phyloP scores from a whole-genome alignment of 92 coral and sea anemone species.

The Zoanthus gigantus region DNA sequence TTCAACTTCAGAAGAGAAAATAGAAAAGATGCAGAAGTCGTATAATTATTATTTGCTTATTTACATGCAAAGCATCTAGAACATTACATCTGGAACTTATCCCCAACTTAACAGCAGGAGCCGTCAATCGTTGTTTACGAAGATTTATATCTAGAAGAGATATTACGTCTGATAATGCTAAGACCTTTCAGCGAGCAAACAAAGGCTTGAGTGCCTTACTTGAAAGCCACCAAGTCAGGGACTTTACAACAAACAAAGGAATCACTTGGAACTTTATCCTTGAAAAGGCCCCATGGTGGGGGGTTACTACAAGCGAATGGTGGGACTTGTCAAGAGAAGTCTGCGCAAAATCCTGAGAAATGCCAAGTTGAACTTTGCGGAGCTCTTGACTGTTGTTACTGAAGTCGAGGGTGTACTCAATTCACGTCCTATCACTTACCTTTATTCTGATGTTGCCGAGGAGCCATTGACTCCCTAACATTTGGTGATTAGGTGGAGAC shows the following conservation, averaged over 20 bases:
- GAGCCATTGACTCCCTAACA: constrained; percentile 73
- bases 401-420: constrained; percentile 74
- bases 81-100: constrained; percentile 66
- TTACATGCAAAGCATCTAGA: constrained; percentile 65
- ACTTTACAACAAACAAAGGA: constrained; percentile 45
- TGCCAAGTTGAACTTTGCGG: constrained; percentile 65
- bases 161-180: constrained; percentile 67
- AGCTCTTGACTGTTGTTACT: constrained; percentile 64
- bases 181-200: constrained; percentile 69
- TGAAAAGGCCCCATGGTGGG: constrained; percentile 71
- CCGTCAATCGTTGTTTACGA: constrained; percentile 62
- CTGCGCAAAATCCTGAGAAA: constrained; percentile 65
- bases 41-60: constrained; percentile 36
- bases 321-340: constrained; percentile 62
- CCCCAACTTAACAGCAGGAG: constrained; percentile 55
- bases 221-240: constrained; percentile 43
- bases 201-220: constrained; percentile 51
- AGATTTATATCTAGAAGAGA: constrained; percentile 64
- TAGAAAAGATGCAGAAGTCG: constrained; percentile 38
- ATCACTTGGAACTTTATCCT: constrained; percentile 65
- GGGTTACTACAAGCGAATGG: constrained; percentile 58
- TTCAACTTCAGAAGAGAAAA: constrained; percentile 15
- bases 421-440: constrained; percentile 66
- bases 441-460: constrained; percentile 64
- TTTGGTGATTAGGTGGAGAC: constrained; percentile 60